phyloP scores from a whole-genome alignment of 2,113 vertebrate species.

The Triplophysa dalaica region DNA sequence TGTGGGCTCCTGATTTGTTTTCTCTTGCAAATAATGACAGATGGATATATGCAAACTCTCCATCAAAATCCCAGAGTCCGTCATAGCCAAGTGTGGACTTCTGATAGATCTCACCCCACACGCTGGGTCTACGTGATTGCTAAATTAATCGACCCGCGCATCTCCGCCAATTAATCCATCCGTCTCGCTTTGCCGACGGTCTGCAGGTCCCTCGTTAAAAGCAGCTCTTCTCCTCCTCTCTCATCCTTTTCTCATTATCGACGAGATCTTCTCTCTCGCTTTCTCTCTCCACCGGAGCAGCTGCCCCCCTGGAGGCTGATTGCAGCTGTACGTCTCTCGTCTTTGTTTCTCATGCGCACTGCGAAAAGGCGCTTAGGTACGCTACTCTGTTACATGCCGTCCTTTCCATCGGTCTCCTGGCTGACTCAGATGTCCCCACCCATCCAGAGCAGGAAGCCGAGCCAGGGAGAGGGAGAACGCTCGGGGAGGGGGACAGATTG shows the following conservation, averaged over 20 bases:
- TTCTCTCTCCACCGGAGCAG: slow-evolving; percentile 10
- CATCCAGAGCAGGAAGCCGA: slow-evolving; percentile 17
- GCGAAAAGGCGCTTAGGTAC: slow-evolving; percentile 55
- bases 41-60: slow-evolving; percentile 37
- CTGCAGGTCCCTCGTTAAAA: slow-evolving; percentile 1
- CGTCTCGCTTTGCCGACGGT: slow-evolving; percentile 3
- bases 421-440: not conserved
- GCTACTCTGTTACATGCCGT: slow-evolving; percentile 39
- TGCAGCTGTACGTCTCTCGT: slow-evolving; percentile 36
- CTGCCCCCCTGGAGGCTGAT: slow-evolving; percentile 26
- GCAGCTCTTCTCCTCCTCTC: slow-evolving; percentile 2
- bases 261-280: not conserved
- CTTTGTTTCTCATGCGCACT: slow-evolving; percentile 49
- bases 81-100: slow-evolving; percentile 29
- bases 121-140: slow-evolving; percentile 21
- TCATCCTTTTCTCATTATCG: slow-evolving; percentile 17
- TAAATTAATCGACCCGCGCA: slow-evolving; percentile 43
- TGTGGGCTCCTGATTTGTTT: slow-evolving; percentile 9
- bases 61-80: slow-evolving; percentile 29
- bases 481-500: slow-evolving; percentile 34
- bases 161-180: slow-evolving; percentile 38
- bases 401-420: slow-evolving; percentile 1
- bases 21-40: slow-evolving; percentile 29
- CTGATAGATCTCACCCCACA: slow-evolving; percentile 34
- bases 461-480: not conserved